phyloP scores from a whole-genome alignment of 2,888 invertebrate species.

The Galeopsomyia nigrocyanea region DNA sequence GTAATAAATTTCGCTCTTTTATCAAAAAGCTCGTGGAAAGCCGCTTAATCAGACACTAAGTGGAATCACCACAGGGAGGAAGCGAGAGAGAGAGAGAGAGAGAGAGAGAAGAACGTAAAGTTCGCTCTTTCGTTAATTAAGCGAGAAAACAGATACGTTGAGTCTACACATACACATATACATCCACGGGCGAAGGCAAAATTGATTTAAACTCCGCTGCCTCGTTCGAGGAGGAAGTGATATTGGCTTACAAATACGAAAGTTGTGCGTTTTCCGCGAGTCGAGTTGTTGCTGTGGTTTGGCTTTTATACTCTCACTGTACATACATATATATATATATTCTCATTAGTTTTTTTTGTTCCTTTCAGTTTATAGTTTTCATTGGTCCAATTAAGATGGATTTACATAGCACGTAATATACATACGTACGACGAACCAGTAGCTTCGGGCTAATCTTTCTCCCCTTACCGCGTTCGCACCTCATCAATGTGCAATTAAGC shows the following conservation, averaged over 20 bases:
- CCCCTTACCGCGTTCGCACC: slow-evolving; percentile 11
- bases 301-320: neutral
- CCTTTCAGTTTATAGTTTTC: too few species aligned
- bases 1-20: too few species aligned
- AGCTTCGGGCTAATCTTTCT: slow-evolving; percentile 17
- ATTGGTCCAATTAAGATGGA: too few species aligned
- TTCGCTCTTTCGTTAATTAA: slow-evolving; percentile 37
- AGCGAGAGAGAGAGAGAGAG: neutral
- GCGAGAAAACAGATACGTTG: neutral
- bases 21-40: neutral
- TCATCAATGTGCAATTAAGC: slow-evolving; percentile 35
- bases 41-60: slow-evolving; percentile 13
- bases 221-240: too few species aligned
- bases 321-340: too few species aligned
- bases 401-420: neutral
- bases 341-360: too few species aligned
- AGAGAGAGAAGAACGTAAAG: neutral
- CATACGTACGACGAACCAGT: slow-evolving; percentile 14
- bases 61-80: slow-evolving; percentile 2
- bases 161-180: neutral
- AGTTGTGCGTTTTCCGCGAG: neutral
- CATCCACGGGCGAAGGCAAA: neutral
- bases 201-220: slow-evolving; percentile 29
- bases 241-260: too few species aligned
- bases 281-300: neutral